Evolutionary conservation across 2,888 invertebrate genomes (phyloP).

Genomic region (Rosalia funebris): DNA sequence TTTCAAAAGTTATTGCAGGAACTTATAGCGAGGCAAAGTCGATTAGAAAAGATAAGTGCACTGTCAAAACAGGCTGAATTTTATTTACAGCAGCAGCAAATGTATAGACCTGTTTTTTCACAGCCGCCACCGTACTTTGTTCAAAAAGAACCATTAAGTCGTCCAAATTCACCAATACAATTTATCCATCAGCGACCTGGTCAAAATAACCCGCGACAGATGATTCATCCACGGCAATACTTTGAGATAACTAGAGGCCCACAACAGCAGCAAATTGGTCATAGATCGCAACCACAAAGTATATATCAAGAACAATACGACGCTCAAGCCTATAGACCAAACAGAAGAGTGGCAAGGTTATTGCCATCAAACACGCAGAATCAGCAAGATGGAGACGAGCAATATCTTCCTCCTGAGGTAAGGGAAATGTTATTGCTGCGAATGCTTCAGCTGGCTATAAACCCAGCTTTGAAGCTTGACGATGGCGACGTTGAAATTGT

Average conservation of each 20-base stretch:
- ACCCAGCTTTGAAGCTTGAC: conserved; percentile 67
- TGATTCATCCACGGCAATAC: conserved; percentile 27
- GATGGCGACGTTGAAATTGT: conserved; percentile 57
- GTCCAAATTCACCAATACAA: conserved; percentile 37
- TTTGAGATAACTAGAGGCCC: conserved; percentile 29
- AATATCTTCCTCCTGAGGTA: conserved; percentile 75
- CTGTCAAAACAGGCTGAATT: conserved; percentile 53
- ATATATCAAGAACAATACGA: conserved; percentile 46
- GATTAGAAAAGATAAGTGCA: conserved; percentile 68
- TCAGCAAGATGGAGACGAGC: conserved; percentile 60
- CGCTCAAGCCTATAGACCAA: conserved; percentile 53
- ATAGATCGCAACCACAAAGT: conserved; percentile 33
- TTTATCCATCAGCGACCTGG: conserved; percentile 42
- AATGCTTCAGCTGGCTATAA: conserved; percentile 79
- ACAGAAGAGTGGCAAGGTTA: conserved; percentile 56
- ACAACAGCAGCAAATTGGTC: conserved; percentile 32
- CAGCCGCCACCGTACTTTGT: conserved; percentile 43
- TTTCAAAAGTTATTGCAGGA: conserved; percentile 75
- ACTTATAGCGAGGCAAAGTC: conserved; percentile 72
- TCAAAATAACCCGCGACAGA: conserved; percentile 31
- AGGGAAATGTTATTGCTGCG: conserved; percentile 76
- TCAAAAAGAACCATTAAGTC: conserved; percentile 35
- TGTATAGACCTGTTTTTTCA: conserved; percentile 36
- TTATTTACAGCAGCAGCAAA: conserved; percentile 20
- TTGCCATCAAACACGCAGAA: conserved; percentile 40